phyloP scores from a whole-genome alignment of 2,888 invertebrate species.

The Pegoplata infirma region DNA sequence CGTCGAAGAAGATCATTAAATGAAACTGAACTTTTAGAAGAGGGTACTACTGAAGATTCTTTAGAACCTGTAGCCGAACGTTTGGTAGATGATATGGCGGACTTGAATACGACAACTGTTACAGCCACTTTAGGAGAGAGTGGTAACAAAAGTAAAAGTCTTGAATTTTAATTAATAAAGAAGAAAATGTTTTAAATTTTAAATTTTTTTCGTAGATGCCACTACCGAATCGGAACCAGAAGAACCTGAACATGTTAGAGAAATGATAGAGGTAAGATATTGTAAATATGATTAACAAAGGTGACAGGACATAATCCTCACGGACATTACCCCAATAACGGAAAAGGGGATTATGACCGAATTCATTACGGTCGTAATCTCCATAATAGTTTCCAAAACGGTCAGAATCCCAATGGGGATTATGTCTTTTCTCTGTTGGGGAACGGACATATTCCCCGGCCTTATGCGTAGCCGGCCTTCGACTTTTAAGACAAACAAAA shows the following conservation, averaged over 20 bases:
- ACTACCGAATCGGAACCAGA: conserved; percentile 68
- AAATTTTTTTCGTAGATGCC: conserved; percentile 19
- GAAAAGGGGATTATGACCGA: too few relatives aligned
- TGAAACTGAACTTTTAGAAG: conserved; percentile 65
- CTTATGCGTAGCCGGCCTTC: too few relatives aligned
- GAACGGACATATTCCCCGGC: too few relatives aligned
- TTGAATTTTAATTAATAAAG: too few relatives aligned
- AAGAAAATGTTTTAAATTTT: conserved; percentile 15
- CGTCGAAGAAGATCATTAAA: conserved; percentile 81
- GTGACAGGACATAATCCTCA: too few relatives aligned
- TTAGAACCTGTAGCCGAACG: conserved; percentile 61
- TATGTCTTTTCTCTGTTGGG: not conserved
- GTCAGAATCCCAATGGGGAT: too few relatives aligned
- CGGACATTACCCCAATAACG: too few relatives aligned
- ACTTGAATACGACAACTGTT: conserved; percentile 72
- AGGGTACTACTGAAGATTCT: conserved; percentile 25
- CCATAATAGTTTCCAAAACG: too few relatives aligned
- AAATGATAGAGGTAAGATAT: conserved; percentile 89
- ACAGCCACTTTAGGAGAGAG: conserved; percentile 70
- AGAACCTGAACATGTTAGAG: conserved; percentile 87
- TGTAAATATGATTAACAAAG: conserved; percentile 5
- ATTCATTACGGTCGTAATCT: too few relatives aligned
- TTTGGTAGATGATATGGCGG: conserved; percentile 68
- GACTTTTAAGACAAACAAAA: too few relatives aligned
- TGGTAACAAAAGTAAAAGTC: conserved; percentile 67